phyloP scores from a whole-genome alignment of 2,888 invertebrate species.

The Nesidiocoris tenuis region DNA sequence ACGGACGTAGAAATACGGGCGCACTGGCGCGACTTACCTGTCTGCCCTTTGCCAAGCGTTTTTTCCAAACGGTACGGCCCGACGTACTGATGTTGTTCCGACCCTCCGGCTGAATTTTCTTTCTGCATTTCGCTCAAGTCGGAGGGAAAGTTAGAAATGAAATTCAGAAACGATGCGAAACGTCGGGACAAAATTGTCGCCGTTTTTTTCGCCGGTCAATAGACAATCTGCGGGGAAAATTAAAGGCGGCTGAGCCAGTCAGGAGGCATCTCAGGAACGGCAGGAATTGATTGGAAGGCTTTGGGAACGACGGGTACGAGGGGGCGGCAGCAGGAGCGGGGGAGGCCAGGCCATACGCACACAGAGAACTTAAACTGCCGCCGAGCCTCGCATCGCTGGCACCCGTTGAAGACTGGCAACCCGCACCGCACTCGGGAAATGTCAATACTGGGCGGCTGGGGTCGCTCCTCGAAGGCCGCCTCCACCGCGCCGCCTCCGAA shows the following conservation, averaged over 20 bases:
- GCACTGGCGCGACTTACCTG: constrained; percentile 84
- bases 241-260: neutral
- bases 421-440: constrained; percentile 28
- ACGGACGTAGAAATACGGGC: neutral
- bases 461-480: neutral
- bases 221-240: neutral
- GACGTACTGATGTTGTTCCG: constrained; percentile 86
- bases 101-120: constrained; percentile 35
- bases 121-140: constrained; percentile 33
- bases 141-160: neutral
- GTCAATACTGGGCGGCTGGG: constrained; percentile 40
- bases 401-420: neutral
- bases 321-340: neutral
- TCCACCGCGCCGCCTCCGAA: neutral
- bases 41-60: constrained; percentile 98
- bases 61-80: constrained; percentile 99
- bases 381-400: constrained; percentile 12
- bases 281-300: neutral
- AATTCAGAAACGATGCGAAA: constrained; percentile 1
- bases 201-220: neutral
- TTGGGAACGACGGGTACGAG: neutral
- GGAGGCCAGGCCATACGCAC: neutral
- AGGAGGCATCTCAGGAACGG: neutral
- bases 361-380: neutral
- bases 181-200: neutral